A percentile compares a stretch with the other conserved stretches of the same genome.
phyloP scores from a whole-genome alignment of 2,113 vertebrate genomes.

The Anser brachyrhynchus region DNA sequence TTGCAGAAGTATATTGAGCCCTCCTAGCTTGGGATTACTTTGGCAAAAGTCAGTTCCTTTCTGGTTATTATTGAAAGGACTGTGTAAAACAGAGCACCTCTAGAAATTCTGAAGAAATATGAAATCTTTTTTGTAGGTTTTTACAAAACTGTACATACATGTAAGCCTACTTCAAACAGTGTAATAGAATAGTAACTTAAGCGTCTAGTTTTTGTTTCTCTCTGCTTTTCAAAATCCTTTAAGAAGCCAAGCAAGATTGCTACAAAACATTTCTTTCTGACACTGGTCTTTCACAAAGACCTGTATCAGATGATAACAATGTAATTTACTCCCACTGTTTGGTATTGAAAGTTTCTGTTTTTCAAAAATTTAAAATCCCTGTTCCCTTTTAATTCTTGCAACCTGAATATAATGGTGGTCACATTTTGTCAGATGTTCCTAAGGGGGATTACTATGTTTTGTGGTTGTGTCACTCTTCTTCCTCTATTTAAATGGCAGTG shows the following conservation, averaged over 20 bases:
- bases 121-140: background rate
- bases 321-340: background rate
- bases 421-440: background rate
- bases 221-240: background rate
- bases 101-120: background rate
- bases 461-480: background rate
- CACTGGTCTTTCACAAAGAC: background rate
- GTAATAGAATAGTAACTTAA: background rate
- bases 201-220: background rate
- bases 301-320: fast-evolving
- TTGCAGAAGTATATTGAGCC: background rate
- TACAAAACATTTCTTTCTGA: background rate
- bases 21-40: background rate
- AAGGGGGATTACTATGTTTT: background rate
- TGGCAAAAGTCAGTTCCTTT: background rate
- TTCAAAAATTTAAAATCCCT: background rate
- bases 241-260: background rate
- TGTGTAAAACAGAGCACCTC: background rate
- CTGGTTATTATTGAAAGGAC: background rate
- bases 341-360: background rate
- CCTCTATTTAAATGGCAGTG: background rate
- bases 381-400: background rate
- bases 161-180: background rate
- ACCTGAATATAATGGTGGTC: background rate
- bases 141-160: background rate